Evolutionary conservation across 2,797 vertebrate genomes (phyloP).

Genomic region (Gambusia yucatana): DNA sequence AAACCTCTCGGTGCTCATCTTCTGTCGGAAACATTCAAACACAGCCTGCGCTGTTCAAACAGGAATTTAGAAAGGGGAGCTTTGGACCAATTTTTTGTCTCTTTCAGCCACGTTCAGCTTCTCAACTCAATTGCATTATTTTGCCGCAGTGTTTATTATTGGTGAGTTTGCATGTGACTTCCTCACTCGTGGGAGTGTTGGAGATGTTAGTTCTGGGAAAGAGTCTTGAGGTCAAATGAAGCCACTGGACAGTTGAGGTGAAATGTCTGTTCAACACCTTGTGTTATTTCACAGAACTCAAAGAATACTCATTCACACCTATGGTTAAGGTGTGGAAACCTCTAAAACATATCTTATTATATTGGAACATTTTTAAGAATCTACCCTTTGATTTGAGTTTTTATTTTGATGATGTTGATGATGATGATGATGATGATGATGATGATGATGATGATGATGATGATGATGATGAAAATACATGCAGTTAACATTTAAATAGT

Average conservation of each 20-base stretch:
- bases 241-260: not conserved
- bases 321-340: not conserved
- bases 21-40: not conserved
- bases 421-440: not conserved
- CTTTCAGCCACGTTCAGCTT: not conserved
- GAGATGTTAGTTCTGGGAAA: too few relatives aligned
- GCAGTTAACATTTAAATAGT: not conserved
- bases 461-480: not conserved
- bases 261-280: not conserved
- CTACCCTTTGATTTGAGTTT: not conserved
- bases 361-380: not conserved
- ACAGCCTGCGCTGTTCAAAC: not conserved
- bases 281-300: not conserved
- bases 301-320: not conserved
- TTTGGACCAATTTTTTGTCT: not conserved
- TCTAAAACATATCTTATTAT: not conserved
- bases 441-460: too few relatives aligned
- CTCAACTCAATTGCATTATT: not conserved
- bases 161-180: not conserved
- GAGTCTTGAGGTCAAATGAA: not conserved
- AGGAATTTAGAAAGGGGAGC: not conserved
- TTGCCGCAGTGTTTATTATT: not conserved
- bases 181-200: not conserved
- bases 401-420: not conserved
- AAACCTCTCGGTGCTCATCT: conserved; percentile 14